Evolutionary conservation across 2,888 invertebrate genomes (phyloP).

Genomic region (Diachrysia chrysitis): DNA sequence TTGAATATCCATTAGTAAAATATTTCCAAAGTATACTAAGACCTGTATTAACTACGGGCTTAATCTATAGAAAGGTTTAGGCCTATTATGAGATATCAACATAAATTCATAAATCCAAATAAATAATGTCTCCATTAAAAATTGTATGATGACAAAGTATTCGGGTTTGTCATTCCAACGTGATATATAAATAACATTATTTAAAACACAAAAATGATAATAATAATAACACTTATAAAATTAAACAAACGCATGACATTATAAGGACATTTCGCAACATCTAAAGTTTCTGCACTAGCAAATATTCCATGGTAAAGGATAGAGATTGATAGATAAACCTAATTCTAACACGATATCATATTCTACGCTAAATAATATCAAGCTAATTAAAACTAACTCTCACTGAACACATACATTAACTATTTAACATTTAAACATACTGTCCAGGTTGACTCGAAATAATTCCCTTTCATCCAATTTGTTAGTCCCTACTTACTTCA

Average conservation of each 20-base stretch:
- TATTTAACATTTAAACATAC: slow-evolving; percentile 57
- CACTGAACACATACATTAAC: slow-evolving; percentile 80
- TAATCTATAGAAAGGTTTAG: slow-evolving; percentile 82
- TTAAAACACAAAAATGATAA: slow-evolving; percentile 4
- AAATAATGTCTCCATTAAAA: slow-evolving; percentile 30
- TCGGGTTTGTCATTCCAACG: slow-evolving; percentile 21
- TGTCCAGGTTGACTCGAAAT: slow-evolving; percentile 32
- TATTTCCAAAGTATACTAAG: slow-evolving; percentile 79
- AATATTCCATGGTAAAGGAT: slow-evolving; percentile 53
- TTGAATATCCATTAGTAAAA: slow-evolving; percentile 74
- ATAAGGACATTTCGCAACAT: slow-evolving; percentile 17
- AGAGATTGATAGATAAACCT: slow-evolving; percentile 68
- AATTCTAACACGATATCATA: slow-evolving; percentile 65
- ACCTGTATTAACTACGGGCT: slow-evolving; percentile 86
- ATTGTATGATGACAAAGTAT: slow-evolving; percentile 14
- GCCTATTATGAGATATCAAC: slow-evolving; percentile 75
- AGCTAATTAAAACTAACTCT: slow-evolving; percentile 76
- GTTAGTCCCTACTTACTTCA: slow-evolving; percentile 33
- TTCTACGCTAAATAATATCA: slow-evolving; percentile 76
- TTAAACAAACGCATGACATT: slow-evolving; percentile 12
- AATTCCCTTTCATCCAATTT: slow-evolving; percentile 35
- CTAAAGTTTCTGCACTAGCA: slow-evolving; percentile 39
- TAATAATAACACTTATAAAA: slow-evolving; percentile 7
- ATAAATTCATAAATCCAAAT: slow-evolving; percentile 36
- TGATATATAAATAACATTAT: slow-evolving; percentile 3